Evolutionary conservation across 2,797 vertebrate genomes (phyloP).

Genomic region (Onychomys arenicola): DNA sequence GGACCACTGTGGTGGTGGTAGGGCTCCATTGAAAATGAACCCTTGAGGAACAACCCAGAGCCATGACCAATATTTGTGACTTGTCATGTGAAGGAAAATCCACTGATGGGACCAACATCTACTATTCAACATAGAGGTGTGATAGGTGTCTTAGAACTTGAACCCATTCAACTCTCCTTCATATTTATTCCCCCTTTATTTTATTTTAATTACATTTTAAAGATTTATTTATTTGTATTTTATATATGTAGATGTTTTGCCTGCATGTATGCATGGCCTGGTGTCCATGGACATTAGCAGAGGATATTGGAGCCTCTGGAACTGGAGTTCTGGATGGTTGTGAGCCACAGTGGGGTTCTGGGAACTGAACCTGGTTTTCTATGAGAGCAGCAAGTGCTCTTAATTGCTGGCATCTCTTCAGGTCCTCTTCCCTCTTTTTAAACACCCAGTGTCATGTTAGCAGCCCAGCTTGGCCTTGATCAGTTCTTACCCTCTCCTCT

Average conservation of each 20-base stretch:
- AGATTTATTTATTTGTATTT: not conserved
- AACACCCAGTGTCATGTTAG: not conserved
- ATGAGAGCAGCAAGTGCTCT: not conserved
- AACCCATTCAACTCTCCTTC: not conserved
- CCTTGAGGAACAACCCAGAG: not conserved
- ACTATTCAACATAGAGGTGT: not conserved
- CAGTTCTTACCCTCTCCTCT: not conserved
- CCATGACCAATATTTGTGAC: not conserved
- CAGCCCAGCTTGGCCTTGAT: no score
- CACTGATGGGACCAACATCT: not conserved
- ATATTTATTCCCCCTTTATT: not conserved
- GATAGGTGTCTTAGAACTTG: not conserved
- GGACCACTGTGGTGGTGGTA: not conserved
- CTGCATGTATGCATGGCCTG: not conserved
- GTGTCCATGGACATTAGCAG: not conserved
- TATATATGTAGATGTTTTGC: not conserved
- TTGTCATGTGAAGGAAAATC: not conserved
- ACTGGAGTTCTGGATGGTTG: not conserved
- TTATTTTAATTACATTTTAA: not conserved
- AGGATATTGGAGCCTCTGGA: not conserved
- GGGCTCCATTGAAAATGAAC: not conserved
- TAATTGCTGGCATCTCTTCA: not conserved
- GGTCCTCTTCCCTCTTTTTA: not conserved
- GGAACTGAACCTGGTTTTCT: not conserved
- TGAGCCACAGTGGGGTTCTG: not conserved